Base-by-base conservation (phyloP, 2,888 invertebrate genomes). In the Melanchra persicariae region DNA sequence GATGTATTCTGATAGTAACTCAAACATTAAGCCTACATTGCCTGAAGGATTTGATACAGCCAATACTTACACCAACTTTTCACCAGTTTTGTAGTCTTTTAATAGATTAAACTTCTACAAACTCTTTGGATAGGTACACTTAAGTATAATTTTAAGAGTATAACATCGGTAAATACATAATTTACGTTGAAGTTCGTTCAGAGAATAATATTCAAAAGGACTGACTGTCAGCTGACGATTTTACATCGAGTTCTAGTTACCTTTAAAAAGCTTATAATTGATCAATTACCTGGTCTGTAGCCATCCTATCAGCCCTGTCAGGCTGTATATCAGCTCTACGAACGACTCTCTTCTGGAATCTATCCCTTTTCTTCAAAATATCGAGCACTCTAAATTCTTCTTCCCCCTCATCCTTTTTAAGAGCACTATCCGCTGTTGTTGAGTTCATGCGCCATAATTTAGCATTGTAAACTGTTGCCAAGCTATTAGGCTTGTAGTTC, bases 321-420 rank as follows among this genome's bases (percentile, higher is more conserved):
- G 96, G 95, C 73, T 94, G 95, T 55, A 96, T 84, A 68, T 95
- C 94, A 12, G 89, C 54, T 58, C 90, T 91, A 3, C 91, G 90
- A 7, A 82, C 52, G 0, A 87, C 81, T 86, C 83, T 92, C 22
- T 85, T 88, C 66, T 93, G 92, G 4, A 81, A 70, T 70, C 88
- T 85, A 1, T 92, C 89, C 64, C 88, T 92, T 73, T 93, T 95
- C 83, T 95, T 94, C 79, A 93, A 88, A 79, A 96, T 94, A 90
- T 96, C 96, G 1, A 96, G 89, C 3, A 96, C 96, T 57, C 96
- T 87, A 82, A 96, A 96, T 63, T 96, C 96, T 70, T 96, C 96
- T 15, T 94, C 96, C 0, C 92, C 93, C 0, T 92, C 89, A 30
- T 78, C 85, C 61, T 90, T 90, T 83, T 90, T 92, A 43, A 86